phyloP scores from a whole-genome alignment of 1,140 invertebrate species.

The Heterodera schachtii region DNA sequence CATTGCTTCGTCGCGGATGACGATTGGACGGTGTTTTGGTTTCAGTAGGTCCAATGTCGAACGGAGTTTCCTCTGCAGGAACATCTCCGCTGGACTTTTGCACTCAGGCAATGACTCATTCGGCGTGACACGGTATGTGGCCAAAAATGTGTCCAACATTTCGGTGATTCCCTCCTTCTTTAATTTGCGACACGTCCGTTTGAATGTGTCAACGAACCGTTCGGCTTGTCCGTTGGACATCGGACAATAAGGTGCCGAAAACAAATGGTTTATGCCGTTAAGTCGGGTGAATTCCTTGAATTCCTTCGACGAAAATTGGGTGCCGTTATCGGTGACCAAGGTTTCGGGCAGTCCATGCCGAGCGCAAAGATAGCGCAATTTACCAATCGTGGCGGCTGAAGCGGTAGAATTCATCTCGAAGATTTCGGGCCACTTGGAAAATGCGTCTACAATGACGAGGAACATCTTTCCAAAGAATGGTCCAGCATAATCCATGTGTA shows the following conservation, averaged over 20 bases:
- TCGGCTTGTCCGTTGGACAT: constrained; percentile 51
- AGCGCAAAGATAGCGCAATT: background rate
- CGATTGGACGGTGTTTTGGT: background rate
- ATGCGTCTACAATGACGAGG: constrained; percentile 66
- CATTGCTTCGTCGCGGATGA: constrained; percentile 1
- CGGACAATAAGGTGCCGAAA: constrained; percentile 4
- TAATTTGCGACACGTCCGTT: background rate
- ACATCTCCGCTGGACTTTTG: constrained; percentile 12
- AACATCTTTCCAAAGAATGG: constrained; percentile 67
- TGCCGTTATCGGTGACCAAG: constrained; percentile 10
- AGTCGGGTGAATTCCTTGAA: background rate
- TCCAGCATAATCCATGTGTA: constrained; percentile 67
- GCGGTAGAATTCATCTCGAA: constrained; percentile 18
- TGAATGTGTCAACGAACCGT: constrained; percentile 61
- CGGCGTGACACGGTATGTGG: constrained; percentile 24
- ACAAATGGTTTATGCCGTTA: constrained; percentile 9
- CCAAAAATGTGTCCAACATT: background rate
- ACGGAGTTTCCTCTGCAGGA: background rate
- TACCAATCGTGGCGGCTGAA: constrained; percentile 11
- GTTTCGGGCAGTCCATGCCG: background rate
- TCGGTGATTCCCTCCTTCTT: constrained; percentile 20
- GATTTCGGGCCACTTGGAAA: background rate
- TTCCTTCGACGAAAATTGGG: constrained; percentile 10
- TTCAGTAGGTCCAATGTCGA: constrained; percentile 1
- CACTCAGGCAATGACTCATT: background rate